A percentile compares a stretch with the other conserved stretches of the same genome.
phyloP scores from a whole-genome alignment of 2,888 invertebrate genomes.

The Galerucella calmariensis region DNA sequence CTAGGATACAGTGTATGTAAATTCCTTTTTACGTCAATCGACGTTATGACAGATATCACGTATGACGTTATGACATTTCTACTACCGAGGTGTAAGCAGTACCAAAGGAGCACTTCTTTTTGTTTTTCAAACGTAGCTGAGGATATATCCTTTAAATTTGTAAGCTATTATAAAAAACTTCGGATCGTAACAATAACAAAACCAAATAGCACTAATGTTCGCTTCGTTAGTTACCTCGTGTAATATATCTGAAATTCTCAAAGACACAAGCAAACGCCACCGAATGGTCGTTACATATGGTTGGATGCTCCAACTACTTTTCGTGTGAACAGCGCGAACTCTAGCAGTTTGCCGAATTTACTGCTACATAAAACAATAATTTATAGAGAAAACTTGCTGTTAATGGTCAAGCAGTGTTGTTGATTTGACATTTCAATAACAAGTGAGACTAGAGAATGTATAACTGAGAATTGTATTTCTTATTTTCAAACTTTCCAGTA shows the following conservation, averaged over 20 bases:
- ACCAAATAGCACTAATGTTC: background rate
- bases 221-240: background rate
- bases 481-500: no score
- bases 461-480: no score
- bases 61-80: no score
- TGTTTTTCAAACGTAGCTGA: no score
- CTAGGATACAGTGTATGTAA: no score
- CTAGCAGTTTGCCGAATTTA: conserved; percentile 61
- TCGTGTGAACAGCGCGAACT: conserved; percentile 61
- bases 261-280: conserved; percentile 31
- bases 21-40: no score
- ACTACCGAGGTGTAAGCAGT: no score
- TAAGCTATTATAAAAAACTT: background rate
- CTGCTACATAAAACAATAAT: conserved; percentile 58
- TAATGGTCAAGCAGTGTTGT: background rate
- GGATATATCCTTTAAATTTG: no score
- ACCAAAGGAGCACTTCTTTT: no score
- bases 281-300: conserved; percentile 54
- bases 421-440: background rate
- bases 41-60: no score
- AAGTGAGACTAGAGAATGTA: background rate
- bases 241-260: background rate
- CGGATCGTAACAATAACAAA: background rate
- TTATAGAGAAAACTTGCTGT: background rate
- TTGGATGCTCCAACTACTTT: conserved; percentile 55